phyloP scores from a whole-genome alignment of 2,797 vertebrate genomes.

The Gallinago stenura region DNA sequence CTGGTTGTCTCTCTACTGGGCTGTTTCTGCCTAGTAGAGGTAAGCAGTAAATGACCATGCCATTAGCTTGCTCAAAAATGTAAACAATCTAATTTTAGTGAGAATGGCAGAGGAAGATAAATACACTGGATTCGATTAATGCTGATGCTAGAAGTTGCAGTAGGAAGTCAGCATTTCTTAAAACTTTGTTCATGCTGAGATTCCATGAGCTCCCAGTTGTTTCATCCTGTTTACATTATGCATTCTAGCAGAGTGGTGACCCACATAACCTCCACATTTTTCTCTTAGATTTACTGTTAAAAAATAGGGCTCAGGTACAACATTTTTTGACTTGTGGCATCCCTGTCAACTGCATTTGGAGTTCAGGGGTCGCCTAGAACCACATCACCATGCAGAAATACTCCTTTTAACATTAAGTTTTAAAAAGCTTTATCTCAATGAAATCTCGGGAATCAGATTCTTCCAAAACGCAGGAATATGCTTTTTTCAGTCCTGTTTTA shows the following conservation, averaged over 20 bases:
- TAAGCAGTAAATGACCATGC: background rate
- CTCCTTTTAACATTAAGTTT: background rate
- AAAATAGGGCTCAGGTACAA: background rate
- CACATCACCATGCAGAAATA: background rate
- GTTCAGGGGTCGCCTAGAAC: background rate
- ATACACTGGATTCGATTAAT: background rate
- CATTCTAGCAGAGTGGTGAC: slow-evolving; percentile 12
- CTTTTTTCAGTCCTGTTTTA: background rate
- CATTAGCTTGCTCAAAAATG: slow-evolving; percentile 5
- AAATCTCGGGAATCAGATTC: background rate
- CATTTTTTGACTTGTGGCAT: background rate
- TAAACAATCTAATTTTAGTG: slow-evolving; percentile 47
- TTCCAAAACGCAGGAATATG: background rate
- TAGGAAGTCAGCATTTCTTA: slow-evolving; percentile 62
- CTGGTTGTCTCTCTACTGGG: background rate
- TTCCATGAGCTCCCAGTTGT: background rate
- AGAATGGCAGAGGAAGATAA: slow-evolving; percentile 24
- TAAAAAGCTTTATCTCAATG: background rate
- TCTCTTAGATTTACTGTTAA: background rate
- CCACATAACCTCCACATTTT: slow-evolving; percentile 4
- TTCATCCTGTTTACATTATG: slow-evolving; percentile 46
- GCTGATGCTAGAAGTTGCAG: slow-evolving; percentile 42
- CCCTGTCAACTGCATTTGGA: background rate
- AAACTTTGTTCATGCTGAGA: slow-evolving; percentile 18
- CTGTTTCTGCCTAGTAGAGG: background rate